Evolutionary conservation across 1,140 invertebrate genomes (phyloP), one percentile per base, ranked within the genome.

Genomic region (Matsumurasca onukii): DNA sequence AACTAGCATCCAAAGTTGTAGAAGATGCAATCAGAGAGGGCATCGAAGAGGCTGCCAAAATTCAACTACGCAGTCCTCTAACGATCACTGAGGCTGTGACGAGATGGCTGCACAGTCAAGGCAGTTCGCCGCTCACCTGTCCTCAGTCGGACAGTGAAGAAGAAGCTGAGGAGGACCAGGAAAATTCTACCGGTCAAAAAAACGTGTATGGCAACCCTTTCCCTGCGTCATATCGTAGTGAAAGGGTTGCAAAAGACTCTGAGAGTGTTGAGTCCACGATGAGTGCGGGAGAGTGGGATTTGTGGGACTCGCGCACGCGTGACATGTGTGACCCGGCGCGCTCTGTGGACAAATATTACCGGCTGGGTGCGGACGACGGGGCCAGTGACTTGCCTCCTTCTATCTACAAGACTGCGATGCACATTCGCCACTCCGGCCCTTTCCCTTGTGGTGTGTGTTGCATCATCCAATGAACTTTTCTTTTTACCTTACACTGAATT

Each of bases 181-280:
- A 72, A 48, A 48, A 31, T 2, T 27, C 52, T 48, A 75, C 74
- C 70, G 74, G 72, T 77, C 75, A 74, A 78, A 78, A 78, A 78
- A 78, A 78, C 77, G 75, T 68, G 76, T 34, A 72, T 73, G 68
- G 76, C 77, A 78, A 78, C 77, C 77, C 77, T 78, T 78, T 75
- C 72, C 77, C 71, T 78, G 77, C 72, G 72, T 72, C 75, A 76
- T 78, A 70, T 75, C 75, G 61, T 78, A 74, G 73, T 70, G 68
- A 69, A 72, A 74, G 71, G 71, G 71, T 74, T 72, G 73, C 74
- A 57, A 67, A 66, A 22, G 67, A 71, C 27, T 68, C 30, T 34
- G 68, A 30, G 34, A 65, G 62, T 31, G 17, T 64, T 17, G 55
- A 63, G 30, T 31, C 31, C 24, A 20, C 48, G 31, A 39, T 65